These are phyloP conservation scores for Tachina grossa DNA, from an alignment of 2,888 invertebrate genomes.

Conservation along the genomic window DNA sequence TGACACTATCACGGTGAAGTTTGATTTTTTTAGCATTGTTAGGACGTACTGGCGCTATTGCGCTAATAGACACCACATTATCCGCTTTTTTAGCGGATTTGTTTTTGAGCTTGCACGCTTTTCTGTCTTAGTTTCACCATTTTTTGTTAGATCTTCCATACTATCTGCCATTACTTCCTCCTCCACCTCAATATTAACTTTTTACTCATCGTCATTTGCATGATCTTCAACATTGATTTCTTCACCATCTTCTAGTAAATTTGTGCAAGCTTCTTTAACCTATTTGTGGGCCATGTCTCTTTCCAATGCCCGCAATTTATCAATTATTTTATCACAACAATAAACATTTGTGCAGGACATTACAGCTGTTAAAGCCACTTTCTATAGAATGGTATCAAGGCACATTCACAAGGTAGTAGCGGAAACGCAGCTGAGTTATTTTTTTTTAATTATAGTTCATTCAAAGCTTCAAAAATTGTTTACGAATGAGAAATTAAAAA, in stretches of 20 bases:
- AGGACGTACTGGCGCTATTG: background rate
- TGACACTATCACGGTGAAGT: conserved; percentile 90
- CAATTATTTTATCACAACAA: background rate
- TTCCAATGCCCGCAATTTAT: background rate
- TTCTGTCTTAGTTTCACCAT: conserved; percentile 10
- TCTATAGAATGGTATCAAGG: background rate
- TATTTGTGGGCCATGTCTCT: conserved; percentile 51
- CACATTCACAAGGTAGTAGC: too few species aligned
- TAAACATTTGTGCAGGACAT: background rate
- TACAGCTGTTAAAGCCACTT: background rate
- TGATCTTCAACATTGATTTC: conserved; percentile 55
- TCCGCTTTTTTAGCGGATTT: conserved; percentile 9
- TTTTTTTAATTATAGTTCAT: too few species aligned
- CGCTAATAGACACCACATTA: background rate
- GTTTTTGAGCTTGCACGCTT: conserved; percentile 35
- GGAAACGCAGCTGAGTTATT: too few species aligned
- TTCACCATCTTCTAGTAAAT: conserved; percentile 39
- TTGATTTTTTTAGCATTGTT: conserved; percentile 85
- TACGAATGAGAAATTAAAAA: too few species aligned
- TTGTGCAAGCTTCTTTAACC: background rate
- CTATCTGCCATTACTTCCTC: conserved; percentile 27
- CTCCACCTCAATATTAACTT: conserved; percentile 59
- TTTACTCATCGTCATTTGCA: conserved; percentile 54
- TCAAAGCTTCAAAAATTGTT: too few species aligned
- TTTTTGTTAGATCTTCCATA: conserved; percentile 12